Conservation (phyloP, 1,140 invertebrate genomes). For the Drosophila mayri region DNA sequence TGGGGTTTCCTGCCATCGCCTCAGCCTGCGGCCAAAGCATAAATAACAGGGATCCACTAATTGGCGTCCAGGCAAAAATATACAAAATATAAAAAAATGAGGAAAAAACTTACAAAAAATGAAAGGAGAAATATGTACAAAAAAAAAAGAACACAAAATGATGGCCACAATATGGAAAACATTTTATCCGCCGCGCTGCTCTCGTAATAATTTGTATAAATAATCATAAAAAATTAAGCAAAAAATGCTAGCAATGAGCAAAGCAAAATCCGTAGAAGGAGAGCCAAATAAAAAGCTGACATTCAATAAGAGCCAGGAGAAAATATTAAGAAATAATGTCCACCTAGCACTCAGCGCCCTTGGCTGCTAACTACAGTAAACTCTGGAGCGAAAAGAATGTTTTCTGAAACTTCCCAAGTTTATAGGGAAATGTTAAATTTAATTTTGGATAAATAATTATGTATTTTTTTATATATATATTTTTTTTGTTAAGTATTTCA, state of each 20-base stretch:
- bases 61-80: constrained; percentile 44
- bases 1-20: constrained; percentile 47
- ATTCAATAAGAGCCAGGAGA: constrained; percentile 46
- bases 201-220: constrained; percentile 59
- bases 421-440: neutral
- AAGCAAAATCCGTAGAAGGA: constrained; percentile 16
- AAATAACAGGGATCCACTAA: constrained; percentile 61
- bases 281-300: constrained; percentile 55
- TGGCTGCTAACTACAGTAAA: neutral
- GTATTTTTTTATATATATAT: too few species aligned
- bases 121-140: constrained; percentile 1
- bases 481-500: too few species aligned
- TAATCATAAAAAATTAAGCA: constrained; percentile 61
- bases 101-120: neutral
- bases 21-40: constrained; percentile 48
- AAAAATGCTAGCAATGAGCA: constrained; percentile 32
- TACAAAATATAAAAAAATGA: neutral
- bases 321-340: constrained; percentile 23
- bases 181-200: constrained; percentile 39
- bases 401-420: neutral
- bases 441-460: neutral
- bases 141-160: constrained; percentile 31
- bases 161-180: constrained; percentile 60
- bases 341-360: constrained; percentile 35
- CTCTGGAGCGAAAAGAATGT: too few species aligned